Percentiles rank a stretch among this genome's conserved stretches.
phyloP scores from a whole-genome alignment of 2,888 invertebrate species.

The Lottia scabra region DNA sequence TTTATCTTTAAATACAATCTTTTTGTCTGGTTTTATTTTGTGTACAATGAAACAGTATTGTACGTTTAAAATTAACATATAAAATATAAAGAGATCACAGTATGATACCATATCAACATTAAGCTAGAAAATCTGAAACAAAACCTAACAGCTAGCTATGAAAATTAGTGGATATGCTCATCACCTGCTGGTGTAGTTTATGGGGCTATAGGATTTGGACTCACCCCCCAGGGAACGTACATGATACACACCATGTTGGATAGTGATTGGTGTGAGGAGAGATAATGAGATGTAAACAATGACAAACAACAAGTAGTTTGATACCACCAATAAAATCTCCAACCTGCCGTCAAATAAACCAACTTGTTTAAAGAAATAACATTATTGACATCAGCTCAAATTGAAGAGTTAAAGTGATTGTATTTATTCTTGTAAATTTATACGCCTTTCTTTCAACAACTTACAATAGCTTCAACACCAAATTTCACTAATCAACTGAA shows the following conservation, averaged over 20 bases:
- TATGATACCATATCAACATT: no score
- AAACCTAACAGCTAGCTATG: no score
- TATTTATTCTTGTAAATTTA: background rate
- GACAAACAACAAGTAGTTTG: slow-evolving; percentile 4
- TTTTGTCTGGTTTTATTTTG: no score
- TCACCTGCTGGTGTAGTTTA: background rate
- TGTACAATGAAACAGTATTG: no score
- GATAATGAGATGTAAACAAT: slow-evolving; percentile 5
- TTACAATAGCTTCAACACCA: no score
- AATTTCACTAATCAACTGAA: no score
- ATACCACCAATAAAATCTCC: background rate
- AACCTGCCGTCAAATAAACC: slow-evolving; percentile 3
- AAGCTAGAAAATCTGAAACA: no score
- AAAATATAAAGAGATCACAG: no score
- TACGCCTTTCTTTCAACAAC: background rate
- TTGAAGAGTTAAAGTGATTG: background rate
- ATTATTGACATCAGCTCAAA: slow-evolving; percentile 3
- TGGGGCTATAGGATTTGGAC: background rate
- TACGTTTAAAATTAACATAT: no score
- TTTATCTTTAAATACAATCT: no score
- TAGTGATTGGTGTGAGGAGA: background rate
- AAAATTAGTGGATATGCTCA: background rate
- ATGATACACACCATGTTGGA: background rate
- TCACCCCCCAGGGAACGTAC: background rate
- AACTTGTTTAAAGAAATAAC: slow-evolving; percentile 1